A percentile compares a stretch with the other conserved stretches of the same genome.
phyloP scores from a whole-genome alignment of 2,888 invertebrate genomes.

The Tubulanus polymorphus region DNA sequence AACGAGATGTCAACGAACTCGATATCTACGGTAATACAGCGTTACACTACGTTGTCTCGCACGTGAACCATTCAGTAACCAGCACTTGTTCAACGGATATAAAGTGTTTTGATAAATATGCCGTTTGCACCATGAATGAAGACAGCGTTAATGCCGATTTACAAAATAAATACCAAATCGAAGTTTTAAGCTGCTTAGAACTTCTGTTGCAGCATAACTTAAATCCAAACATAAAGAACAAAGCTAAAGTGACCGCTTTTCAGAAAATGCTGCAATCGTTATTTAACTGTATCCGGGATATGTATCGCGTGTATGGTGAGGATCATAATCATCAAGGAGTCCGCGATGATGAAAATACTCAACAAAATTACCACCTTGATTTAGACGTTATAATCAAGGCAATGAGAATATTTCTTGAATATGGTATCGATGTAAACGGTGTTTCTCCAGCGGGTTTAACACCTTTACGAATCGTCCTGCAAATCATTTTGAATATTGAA shows the following conservation, averaged over 20 bases:
- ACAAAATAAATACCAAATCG: conserved; percentile 37
- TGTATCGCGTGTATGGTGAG: conserved; percentile 68
- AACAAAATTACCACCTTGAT: conserved; percentile 41
- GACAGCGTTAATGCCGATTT: conserved; percentile 56
- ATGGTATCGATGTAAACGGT: conserved; percentile 34
- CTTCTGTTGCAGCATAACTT: conserved; percentile 44
- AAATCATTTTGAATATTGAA: conserved; percentile 71
- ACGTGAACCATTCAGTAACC: conserved; percentile 59
- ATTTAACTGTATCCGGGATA: conserved; percentile 64
- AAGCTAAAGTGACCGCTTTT: conserved; percentile 69
- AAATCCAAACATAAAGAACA: conserved; percentile 39
- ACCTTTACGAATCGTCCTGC: conserved; percentile 71
- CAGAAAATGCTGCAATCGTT: conserved; percentile 61
- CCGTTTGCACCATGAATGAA: conserved; percentile 61
- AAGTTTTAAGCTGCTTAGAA: conserved; percentile 37
- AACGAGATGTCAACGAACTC: conserved; percentile 66
- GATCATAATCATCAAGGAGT: conserved; percentile 68
- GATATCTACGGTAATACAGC: conserved; percentile 73
- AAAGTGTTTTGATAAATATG: conserved; percentile 47
- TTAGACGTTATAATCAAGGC: conserved; percentile 31
- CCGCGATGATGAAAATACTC: conserved; percentile 59
- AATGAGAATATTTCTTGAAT: conserved; percentile 35
- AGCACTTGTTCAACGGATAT: conserved; percentile 47
- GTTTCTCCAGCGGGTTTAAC: conserved; percentile 38
- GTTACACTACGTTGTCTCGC: conserved; percentile 60